phyloP scores from a whole-genome alignment of 2,113 vertebrate species.

The Petrocephalus microphthalmus region DNA sequence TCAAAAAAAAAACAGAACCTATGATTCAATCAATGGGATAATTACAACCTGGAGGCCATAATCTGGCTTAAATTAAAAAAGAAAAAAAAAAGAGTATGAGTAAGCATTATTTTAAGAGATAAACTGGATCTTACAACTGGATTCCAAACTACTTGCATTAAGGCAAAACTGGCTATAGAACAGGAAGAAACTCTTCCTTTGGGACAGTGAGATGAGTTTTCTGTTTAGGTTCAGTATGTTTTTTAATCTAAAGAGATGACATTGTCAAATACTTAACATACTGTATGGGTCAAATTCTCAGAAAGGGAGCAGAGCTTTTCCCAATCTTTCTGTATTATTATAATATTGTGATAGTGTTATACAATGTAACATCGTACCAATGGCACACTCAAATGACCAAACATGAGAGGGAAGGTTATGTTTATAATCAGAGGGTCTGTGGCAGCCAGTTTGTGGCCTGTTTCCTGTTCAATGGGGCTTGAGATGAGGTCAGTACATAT shows the following conservation, averaged over 20 bases:
- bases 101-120: background rate
- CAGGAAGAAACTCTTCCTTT: background rate
- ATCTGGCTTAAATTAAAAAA: background rate
- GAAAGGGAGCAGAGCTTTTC: background rate
- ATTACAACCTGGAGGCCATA: background rate
- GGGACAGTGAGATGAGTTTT: background rate
- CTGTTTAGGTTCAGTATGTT: background rate
- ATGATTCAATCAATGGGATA: background rate
- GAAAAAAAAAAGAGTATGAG: background rate
- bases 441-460: background rate
- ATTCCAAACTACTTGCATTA: background rate
- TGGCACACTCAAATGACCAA: background rate
- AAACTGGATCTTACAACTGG: background rate
- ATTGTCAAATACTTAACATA: background rate
- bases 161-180: background rate
- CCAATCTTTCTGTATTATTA: background rate
- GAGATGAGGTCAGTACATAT: background rate
- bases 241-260: background rate
- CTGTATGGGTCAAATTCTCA: background rate
- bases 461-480: background rate
- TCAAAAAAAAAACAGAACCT: background rate
- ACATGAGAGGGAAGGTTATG: background rate
- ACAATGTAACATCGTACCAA: background rate
- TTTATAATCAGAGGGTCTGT: background rate
- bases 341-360: too few species aligned